phyloP scores from a whole-genome alignment of 2,797 vertebrate species.

The Hylomyscus alleni region DNA sequence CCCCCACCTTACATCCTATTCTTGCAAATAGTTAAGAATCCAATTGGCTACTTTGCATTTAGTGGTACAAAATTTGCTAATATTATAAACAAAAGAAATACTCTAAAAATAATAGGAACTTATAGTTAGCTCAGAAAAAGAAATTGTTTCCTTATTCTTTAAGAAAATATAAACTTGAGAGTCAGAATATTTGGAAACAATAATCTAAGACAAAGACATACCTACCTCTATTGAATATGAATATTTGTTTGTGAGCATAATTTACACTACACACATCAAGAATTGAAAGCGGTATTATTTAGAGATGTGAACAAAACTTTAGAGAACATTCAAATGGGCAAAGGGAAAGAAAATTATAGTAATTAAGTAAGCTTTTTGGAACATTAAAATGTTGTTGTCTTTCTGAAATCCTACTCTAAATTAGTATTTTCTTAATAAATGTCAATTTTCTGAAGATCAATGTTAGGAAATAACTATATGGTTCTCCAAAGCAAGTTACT shows the following conservation, averaged over 20 bases:
- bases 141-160: not conserved
- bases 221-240: not conserved
- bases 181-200: slow-evolving; percentile 15
- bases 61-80: not conserved
- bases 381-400: not conserved
- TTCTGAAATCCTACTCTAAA: not conserved
- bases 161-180: slow-evolving; percentile 24
- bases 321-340: slow-evolving; percentile 34
- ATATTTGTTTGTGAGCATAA: slow-evolving; percentile 17
- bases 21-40: not conserved
- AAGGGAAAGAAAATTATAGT: slow-evolving; percentile 52
- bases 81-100: slow-evolving; percentile 34
- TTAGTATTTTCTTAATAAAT: slow-evolving; percentile 43
- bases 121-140: not conserved
- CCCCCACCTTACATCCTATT: not conserved
- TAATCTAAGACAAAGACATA: slow-evolving; percentile 51
- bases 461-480: not conserved
- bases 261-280: slow-evolving; percentile 15
- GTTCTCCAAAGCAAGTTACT: not conserved
- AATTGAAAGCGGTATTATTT: slow-evolving; percentile 47
- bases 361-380: slow-evolving; percentile 13
- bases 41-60: slow-evolving; percentile 16
- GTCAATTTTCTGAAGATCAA: slow-evolving; percentile 12
- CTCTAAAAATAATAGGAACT: not conserved
- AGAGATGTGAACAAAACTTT: slow-evolving; percentile 45